Evolutionary conservation across 2,113 vertebrate species (phyloP), one percentile per base, ranked within the genome.

Genomic region (Peromyscus leucopus): DNA sequence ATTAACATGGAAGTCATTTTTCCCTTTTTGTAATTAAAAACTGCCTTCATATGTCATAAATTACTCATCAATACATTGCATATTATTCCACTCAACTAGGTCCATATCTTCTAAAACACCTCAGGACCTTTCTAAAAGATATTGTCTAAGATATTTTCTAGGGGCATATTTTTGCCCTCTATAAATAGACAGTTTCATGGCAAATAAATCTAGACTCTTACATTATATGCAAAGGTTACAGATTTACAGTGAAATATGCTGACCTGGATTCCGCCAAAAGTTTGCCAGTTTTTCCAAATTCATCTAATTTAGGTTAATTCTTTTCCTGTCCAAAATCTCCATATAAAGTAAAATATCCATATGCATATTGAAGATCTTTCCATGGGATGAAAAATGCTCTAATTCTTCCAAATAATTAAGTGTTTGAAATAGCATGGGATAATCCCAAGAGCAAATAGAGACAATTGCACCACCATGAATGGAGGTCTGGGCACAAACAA

Each of bases 21-120:
- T 74, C 85, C 42, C 84, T 76, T 82, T 83, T 89, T 33, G 57
- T 84, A 79, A n/a, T 97, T 96, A 98, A 97, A 98, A 90, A 93
- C 91, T 97, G 80, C 96, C 94, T 90, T 96, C 88, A 0, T 0
- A 97, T 97, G 94, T 97, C 10, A 67, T 98, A 96, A 98, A 98
- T 98, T 97, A 98, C 91, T 95, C 83, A 51, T 65, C 1, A 2
- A 89, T 65, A 76, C 67, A 75, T 3, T 72, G 46, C 8, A 89
- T 39, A 19, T 91, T 82, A 89, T 91, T 72, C 69, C 31, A 91
- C 33, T 78, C 65, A 19, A 94, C 80, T 55, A 94, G 67, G 91
- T 76, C 61, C 31, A 39, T 11, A 3, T 79, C 80, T 96, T 88
- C 17, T 65, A 92, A 95, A 89, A 93, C 89, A 85, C 15, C 46